Evolutionary conservation across 1,140 invertebrate genomes (phyloP), one percentile per base, ranked within the genome.

Genomic region (Homalodisca vitripennis): DNA sequence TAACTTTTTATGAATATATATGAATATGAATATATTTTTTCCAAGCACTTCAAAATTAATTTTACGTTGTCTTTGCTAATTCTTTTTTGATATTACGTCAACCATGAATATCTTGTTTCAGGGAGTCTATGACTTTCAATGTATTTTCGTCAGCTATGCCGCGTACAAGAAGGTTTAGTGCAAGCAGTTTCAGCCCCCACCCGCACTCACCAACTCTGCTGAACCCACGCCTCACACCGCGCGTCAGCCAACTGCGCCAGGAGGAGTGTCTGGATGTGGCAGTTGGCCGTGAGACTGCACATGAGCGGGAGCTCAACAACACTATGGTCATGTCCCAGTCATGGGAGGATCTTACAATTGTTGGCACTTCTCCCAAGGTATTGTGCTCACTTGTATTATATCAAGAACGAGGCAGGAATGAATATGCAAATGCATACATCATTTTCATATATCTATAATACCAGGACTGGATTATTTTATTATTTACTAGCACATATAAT

Each of bases 311-410:
- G 81, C 85, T 93, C 64, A 91, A 94, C 77, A 89, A 88, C 75
- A 89, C 91, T 71, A 92, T 96, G 84, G 90, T 92, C 79, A 94
- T 95, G 80, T 94, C 92, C 1, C 92, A 92, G 77, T 94, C 92
- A 20, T 94, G 91, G 85, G 92, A 95, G 79, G 92, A 95, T 81
- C 83, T 95, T 2, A 89, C 89, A 0, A 80, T 95, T 30, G 88
- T 93, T 70, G 83, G 84, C 2, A 87, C 88, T 74, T 83, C 83
- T 10, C 65, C 69, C 22, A 60, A 60, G 55, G 55, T 60, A 69
- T n/a, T n/a, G n/a, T n/a, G n/a, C n/a, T n/a, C n/a, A n/a, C n/a
- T n/a, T n/a, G n/a, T n/a, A n/a, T n/a, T n/a, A n/a, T n/a, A n/a
- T n/a, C n/a, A n/a, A n/a, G n/a, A n/a, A n/a, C n/a, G n/a, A n/a